These are phyloP conservation scores for Entomyzon cyanotis DNA, from an alignment of 2,113 vertebrate genomes.

Conservation along the genomic window DNA sequence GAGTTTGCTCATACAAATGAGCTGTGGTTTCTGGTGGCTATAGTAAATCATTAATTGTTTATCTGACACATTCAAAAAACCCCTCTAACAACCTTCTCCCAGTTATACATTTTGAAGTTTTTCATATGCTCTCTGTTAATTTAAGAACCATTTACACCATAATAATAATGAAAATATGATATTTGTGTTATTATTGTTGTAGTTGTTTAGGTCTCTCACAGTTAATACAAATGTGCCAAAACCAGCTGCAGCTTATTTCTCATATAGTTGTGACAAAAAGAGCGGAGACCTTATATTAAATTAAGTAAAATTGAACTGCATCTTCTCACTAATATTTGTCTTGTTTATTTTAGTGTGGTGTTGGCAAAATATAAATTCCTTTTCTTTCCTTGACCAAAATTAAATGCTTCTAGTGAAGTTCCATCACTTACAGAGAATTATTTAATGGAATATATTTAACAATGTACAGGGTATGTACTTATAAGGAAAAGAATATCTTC, in stretches of 20 bases:
- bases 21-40: not conserved
- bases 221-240: not conserved
- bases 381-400: not conserved
- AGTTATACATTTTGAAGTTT: not conserved
- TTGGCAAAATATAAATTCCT: not conserved
- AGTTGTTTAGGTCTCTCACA: not conserved
- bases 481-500: not conserved
- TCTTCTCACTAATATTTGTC: not conserved
- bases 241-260: not conserved
- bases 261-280: not conserved
- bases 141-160: not conserved
- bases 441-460: not conserved
- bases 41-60: not conserved
- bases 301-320: not conserved
- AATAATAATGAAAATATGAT: not conserved
- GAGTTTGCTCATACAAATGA: not conserved
- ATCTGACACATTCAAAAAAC: not conserved
- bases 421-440: not conserved
- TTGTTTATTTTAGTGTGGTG: not conserved
- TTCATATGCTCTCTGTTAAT: not conserved
- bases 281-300: not conserved
- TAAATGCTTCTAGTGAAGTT: not conserved
- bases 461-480: not conserved
- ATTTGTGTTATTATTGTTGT: not conserved
- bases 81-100: rapidly evolving